Evolutionary conservation across 2,888 invertebrate species (phyloP).

Genomic region (Eilema depressum): DNA sequence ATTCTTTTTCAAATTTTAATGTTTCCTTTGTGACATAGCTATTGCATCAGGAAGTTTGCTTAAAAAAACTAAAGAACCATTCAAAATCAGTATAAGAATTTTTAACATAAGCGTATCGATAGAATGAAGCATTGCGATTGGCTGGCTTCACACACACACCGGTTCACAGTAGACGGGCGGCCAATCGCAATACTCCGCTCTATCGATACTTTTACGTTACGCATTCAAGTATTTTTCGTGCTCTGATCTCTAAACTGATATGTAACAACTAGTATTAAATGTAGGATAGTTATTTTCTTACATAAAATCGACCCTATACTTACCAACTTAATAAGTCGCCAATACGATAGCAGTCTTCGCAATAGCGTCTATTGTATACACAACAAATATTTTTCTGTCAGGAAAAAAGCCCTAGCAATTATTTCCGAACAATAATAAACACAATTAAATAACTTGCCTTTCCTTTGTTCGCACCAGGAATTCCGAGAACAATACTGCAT

Average conservation of each 20-base stretch:
- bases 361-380: background rate
- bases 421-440: background rate
- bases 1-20: background rate
- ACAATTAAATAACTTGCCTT: background rate
- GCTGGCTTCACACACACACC: too few relatives aligned
- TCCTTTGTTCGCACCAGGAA: conserved; percentile 84
- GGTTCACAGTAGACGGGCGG: too few relatives aligned
- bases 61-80: too few relatives aligned
- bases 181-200: too few relatives aligned
- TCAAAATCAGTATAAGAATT: too few relatives aligned
- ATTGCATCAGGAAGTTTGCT: background rate
- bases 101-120: too few relatives aligned
- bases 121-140: too few relatives aligned
- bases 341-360: background rate
- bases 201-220: too few relatives aligned
- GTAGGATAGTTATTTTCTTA: too few relatives aligned
- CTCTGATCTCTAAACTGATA: too few relatives aligned
- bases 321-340: background rate
- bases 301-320: background rate
- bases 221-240: too few relatives aligned
- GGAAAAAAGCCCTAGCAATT: background rate
- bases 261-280: too few relatives aligned
- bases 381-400: conserved; percentile 9
- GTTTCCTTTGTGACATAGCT: background rate
- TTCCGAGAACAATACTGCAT: conserved; percentile 98